Percentiles rank a stretch among this genome's conserved stretches.
Evolutionary conservation across 2,888 invertebrate genomes (phyloP).

Genomic region (Lysandra coridon): DNA sequence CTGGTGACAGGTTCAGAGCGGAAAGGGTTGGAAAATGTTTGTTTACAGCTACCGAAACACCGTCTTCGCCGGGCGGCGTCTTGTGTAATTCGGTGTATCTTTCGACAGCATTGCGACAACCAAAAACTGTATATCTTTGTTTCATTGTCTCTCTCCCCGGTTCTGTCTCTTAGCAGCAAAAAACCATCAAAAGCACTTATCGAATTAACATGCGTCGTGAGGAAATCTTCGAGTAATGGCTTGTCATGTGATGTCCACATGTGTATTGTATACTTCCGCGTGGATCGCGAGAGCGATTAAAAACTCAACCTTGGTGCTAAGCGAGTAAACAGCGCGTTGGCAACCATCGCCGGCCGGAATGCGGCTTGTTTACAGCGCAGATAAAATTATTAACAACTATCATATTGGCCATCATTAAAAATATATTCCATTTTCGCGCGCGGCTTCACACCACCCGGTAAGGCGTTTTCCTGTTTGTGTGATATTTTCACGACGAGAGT

Average conservation of each 20-base stretch:
- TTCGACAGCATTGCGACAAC: too few relatives aligned
- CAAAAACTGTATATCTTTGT: too few relatives aligned
- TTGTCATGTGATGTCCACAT: slow-evolving; percentile 2
- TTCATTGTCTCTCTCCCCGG: too few relatives aligned
- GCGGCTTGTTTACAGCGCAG: slow-evolving; percentile 53
- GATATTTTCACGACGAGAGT: background rate
- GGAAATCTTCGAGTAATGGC: background rate
- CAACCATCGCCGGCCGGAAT: slow-evolving; percentile 56
- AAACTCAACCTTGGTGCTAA: slow-evolving; percentile 49
- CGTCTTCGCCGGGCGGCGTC: too few relatives aligned
- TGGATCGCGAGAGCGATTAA: slow-evolving; percentile 41
- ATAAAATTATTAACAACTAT: slow-evolving; percentile 52
- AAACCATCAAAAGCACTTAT: too few relatives aligned
- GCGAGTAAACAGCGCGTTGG: slow-evolving; percentile 48
- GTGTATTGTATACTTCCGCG: slow-evolving; percentile 20
- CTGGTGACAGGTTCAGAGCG: too few relatives aligned
- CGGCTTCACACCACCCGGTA: background rate
- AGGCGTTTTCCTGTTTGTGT: slow-evolving; percentile 15
- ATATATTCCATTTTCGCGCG: slow-evolving; percentile 27
- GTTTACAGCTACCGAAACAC: too few relatives aligned
- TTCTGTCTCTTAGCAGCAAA: too few relatives aligned
- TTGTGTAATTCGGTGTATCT: too few relatives aligned
- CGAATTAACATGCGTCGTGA: background rate
- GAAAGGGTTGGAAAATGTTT: too few relatives aligned
- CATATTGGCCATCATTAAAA: slow-evolving; percentile 46